Percentiles rank a stretch among this genome's conserved stretches.
phyloP scores from a whole-genome alignment of 2,113 vertebrate genomes.

The Mobula birostris region DNA sequence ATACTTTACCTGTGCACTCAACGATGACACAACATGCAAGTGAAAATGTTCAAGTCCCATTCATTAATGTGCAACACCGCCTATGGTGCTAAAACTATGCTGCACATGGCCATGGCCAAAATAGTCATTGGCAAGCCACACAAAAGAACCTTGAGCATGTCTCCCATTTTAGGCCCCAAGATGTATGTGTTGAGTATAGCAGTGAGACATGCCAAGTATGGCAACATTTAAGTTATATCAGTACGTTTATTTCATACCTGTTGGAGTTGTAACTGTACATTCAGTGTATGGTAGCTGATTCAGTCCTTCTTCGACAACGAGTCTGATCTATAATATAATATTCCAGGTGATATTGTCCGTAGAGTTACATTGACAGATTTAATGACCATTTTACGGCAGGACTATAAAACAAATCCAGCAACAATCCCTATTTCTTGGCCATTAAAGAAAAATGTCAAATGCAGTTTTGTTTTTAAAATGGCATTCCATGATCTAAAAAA shows the following conservation, averaged over 20 bases:
- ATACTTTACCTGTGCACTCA: too few relatives aligned
- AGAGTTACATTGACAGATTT: not conserved
- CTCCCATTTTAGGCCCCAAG: too few relatives aligned
- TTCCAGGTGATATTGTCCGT: not conserved
- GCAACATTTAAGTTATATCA: too few relatives aligned
- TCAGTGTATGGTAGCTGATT: conserved; percentile 94
- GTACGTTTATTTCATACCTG: conserved; percentile 58
- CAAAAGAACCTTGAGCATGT: too few relatives aligned
- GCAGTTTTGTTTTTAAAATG: not conserved
- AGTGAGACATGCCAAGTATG: not conserved
- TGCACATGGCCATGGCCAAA: too few relatives aligned
- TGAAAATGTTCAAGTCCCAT: too few relatives aligned
- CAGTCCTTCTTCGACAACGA: conserved; percentile 95
- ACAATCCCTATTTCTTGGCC: not conserved
- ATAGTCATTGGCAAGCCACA: too few relatives aligned
- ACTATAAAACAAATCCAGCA: not conserved
- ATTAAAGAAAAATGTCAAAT: not conserved
- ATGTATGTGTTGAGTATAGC: not conserved
- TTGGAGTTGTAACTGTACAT: conserved; percentile 94
- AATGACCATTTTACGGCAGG: too few relatives aligned
- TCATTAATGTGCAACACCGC: too few relatives aligned
- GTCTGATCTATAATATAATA: conserved; percentile 70
- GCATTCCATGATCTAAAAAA: not conserved
- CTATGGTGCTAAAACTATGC: too few relatives aligned
- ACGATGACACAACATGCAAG: too few relatives aligned